phyloP scores from a whole-genome alignment of 2,888 invertebrate species.

The Acleris laterana region DNA sequence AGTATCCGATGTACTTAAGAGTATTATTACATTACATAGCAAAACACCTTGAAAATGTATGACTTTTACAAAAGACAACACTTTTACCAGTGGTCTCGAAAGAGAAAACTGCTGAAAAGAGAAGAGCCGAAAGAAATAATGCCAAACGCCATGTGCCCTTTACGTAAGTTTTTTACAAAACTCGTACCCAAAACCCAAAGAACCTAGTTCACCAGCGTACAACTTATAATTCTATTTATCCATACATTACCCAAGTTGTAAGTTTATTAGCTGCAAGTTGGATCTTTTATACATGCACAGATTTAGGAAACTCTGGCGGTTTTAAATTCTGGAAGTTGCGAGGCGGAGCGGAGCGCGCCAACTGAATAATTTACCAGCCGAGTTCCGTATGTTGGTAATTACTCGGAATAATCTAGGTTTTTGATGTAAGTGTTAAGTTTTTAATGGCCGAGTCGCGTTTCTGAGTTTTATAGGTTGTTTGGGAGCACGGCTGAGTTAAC shows the following conservation, averaged over 20 bases:
- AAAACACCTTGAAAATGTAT: too few species aligned
- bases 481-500: not conserved
- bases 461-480: not conserved
- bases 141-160: too few species aligned
- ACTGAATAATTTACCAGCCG: slow-evolving; percentile 49
- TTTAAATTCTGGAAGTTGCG: slow-evolving; percentile 51
- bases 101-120: too few species aligned
- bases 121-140: too few species aligned
- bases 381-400: slow-evolving; percentile 44
- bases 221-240: not conserved
- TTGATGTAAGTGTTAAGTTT: slow-evolving; percentile 30
- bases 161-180: too few species aligned
- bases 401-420: slow-evolving; percentile 40
- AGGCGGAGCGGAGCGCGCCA: slow-evolving; percentile 43
- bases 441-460: slow-evolving; percentile 15
- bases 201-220: not conserved
- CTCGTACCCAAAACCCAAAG: too few species aligned
- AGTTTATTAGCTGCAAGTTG: slow-evolving; percentile 21
- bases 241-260: slow-evolving; percentile 11
- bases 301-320: slow-evolving; percentile 41
- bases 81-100: too few species aligned
- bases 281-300: slow-evolving; percentile 40
- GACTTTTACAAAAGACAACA: too few species aligned
- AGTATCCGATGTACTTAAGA: too few species aligned
- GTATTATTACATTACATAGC: too few species aligned